Evolutionary conservation across 2,797 vertebrate genomes (phyloP), one percentile per base, ranked within the genome.

Genomic region (Pseudochirops cupreus): DNA sequence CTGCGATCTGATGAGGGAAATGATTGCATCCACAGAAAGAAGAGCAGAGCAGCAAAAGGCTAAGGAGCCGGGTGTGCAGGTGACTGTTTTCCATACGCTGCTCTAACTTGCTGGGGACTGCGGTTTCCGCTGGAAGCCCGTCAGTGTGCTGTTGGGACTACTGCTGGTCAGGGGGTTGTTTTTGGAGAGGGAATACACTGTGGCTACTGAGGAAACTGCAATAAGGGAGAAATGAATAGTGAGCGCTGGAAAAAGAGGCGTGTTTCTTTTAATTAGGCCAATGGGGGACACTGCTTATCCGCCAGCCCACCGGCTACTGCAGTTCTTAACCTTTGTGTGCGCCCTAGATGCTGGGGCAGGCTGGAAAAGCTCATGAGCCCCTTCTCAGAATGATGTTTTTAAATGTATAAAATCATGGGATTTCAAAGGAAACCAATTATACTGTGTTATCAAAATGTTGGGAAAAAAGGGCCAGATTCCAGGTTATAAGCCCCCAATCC

Each of bases 21-120:
- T 87, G 28, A 29, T 74, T 96, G 92, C 29, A 87, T 97, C 97
- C 57, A 91, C 96, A 97, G 97, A 58, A 93, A 97, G 97, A 97
- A 97, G 97, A 97, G 94, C 96, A 11, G 57, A 46, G 24, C 92
- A 62, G 90, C 53, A n/a, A 10, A 96, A 93, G 1, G 50, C 91
- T 5, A 59, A 94, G 50, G 67, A 95, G 0, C 1, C 0, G 1
- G 7, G 94, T 93, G 91, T 91, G 58, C 92, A 98, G 97, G 97
- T 97, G 95, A 97, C 91, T 39, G 82, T 13, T 91, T 95, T 57
- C 56, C 33, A 89, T 91, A 50, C 9, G 3, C 3, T 0, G 28
- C 46, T 59, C 4, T 3, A 6, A 62, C 90, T 82, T 33, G 16
- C n/a, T 14, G 33, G 96, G 3, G 93, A 59, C 50, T 28, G 12